Evolutionary conservation across 1,140 invertebrate species (phyloP), one percentile per base, ranked within the genome.

Genomic region (Batillaria attramentaria): DNA sequence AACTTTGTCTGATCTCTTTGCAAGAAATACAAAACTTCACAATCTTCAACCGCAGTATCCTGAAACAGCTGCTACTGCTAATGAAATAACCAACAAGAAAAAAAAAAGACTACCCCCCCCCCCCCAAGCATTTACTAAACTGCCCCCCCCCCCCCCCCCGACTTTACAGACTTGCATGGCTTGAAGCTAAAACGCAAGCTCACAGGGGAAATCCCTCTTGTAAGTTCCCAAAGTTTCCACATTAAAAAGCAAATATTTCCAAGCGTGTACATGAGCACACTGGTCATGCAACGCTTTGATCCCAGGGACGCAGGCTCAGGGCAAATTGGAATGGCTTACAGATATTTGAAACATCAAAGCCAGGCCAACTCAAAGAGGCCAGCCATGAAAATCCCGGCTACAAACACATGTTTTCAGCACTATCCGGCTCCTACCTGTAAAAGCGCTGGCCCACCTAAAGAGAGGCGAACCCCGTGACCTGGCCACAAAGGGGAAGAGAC

Each of bases 381-480:
- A 73, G 72, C 72, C 54, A 73, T 50, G 70, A 73, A 72, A 79
- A 79, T 72, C 69, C 68, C 57, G 43, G 68, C 57, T 60, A 79
- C 70, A 79, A 72, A 70, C 69, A 66, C 70, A 69, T 78, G 69
- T 69, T 77, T 77, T 50, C 65, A 77, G 65, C 65, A 65, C 43
- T 73, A 65, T 73, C 78, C 46, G 13, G 8, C 43, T 43, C 35
- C 68, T 65, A 79, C 78, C 78, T 73, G 78, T 31, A 72, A 70
- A 78, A 78, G 72, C 28, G 66, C 62, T 33, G 35, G 50, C 70
- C 78, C 65, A 68, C 42, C 37, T 39, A 72, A 41, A 79, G 60
- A 46, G 28, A 72, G 46, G 28, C 72, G 79, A 80, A 80, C 79
- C 62, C n/a, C 6, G n/a, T 75, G 79, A 80, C 73, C 79, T 35